These are phyloP conservation scores for Pelochelys cantorii DNA, from an alignment of 2,797 vertebrate genomes.

Conservation along the genomic window DNA sequence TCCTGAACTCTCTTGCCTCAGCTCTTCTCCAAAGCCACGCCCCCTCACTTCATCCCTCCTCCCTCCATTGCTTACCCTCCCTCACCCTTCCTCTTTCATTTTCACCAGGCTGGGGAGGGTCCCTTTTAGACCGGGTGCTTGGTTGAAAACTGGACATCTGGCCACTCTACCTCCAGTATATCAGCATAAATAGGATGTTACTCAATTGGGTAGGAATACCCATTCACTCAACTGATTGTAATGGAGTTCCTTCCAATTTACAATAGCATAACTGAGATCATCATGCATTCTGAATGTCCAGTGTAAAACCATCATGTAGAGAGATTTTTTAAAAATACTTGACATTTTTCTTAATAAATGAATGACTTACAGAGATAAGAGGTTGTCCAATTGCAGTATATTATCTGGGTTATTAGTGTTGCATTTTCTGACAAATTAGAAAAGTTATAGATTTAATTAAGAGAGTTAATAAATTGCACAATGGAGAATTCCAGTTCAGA, in stretches of 20 bases:
- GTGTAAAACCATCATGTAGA: neutral
- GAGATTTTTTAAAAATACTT: neutral
- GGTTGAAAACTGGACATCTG: too few relatives aligned
- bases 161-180: neutral
- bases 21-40: too few relatives aligned
- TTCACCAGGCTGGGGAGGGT: too few relatives aligned
- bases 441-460: neutral
- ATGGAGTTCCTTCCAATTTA: constrained; percentile 36
- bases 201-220: constrained; percentile 51
- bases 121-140: too few relatives aligned
- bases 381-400: neutral
- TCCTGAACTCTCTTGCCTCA: too few relatives aligned
- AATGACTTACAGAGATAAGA: constrained; percentile 36
- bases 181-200: constrained; percentile 61
- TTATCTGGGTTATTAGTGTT: neutral
- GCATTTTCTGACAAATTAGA: constrained; percentile 22
- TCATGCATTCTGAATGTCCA: constrained; percentile 22
- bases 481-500: neutral
- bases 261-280: constrained; percentile 24
- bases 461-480: neutral
- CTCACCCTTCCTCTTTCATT: too few relatives aligned
- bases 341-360: neutral
- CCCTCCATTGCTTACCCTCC: too few relatives aligned
- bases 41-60: too few relatives aligned
- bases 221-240: constrained; percentile 41